Percentiles rank a stretch among this genome's conserved stretches.
Conservation (phyloP, 2,888 invertebrate genomes). For the Phengaris alcon region DNA sequence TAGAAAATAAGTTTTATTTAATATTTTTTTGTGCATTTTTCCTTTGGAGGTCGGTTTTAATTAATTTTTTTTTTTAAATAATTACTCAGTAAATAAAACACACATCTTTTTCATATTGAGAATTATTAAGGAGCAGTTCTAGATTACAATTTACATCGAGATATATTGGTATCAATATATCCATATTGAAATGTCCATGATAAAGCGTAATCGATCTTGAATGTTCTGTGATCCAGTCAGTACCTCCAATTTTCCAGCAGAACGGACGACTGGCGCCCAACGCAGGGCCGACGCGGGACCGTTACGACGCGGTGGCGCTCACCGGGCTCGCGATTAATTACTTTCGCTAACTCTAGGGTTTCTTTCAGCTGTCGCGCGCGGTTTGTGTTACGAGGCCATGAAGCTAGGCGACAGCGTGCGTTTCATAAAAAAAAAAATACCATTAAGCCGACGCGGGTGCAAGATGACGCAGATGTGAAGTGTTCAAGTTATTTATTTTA, state of each 20-base stretch:
- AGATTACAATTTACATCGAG: no score
- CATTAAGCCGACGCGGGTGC: no score
- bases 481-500: neutral
- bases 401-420: neutral
- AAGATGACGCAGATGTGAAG: neutral
- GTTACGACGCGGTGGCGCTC: slow-evolving; percentile 58
- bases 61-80: no score
- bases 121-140: no score
- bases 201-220: slow-evolving; percentile 3
- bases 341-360: slow-evolving; percentile 68
- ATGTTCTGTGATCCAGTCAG: slow-evolving; percentile 17
- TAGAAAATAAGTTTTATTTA: no score
- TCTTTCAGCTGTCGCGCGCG: slow-evolving; percentile 60
- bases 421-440: neutral
- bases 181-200: neutral
- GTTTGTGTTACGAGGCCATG: slow-evolving; percentile 52
- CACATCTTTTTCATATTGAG: no score
- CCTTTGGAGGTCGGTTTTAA: no score
- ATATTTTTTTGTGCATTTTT: no score
- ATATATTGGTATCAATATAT: neutral
- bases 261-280: slow-evolving; percentile 11
- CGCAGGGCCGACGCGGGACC: neutral
- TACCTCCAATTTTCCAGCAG: slow-evolving; percentile 61
- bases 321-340: slow-evolving; percentile 64
- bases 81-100: no score